Evolutionary conservation across 2,888 invertebrate species (phyloP).

Genomic region (Andrena trimmerana): DNA sequence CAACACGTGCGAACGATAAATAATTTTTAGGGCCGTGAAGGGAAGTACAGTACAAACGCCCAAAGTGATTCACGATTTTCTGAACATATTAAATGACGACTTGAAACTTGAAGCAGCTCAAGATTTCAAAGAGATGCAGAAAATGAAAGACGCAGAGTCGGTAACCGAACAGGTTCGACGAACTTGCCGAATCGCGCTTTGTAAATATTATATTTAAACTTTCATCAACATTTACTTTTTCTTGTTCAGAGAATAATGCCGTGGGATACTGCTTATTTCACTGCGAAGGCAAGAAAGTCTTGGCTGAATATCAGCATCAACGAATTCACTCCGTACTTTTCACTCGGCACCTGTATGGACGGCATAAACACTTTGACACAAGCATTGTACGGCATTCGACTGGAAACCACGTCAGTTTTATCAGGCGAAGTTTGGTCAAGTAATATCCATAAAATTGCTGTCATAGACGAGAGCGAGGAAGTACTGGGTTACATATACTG

Average conservation of each 20-base stretch:
- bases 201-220: background rate
- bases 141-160: slow-evolving; percentile 88
- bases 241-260: slow-evolving; percentile 81
- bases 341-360: slow-evolving; percentile 98
- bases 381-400: slow-evolving; percentile 92
- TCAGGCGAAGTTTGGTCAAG: slow-evolving; percentile 94
- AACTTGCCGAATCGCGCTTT: slow-evolving; percentile 17
- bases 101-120: slow-evolving; percentile 89
- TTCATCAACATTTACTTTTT: slow-evolving; percentile 10
- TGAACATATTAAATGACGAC: slow-evolving; percentile 91
- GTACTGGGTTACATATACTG: slow-evolving; percentile 97
- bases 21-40: slow-evolving; percentile 90
- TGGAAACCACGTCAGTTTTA: slow-evolving; percentile 88
- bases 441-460: slow-evolving; percentile 97
- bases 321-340: slow-evolving; percentile 94
- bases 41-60: slow-evolving; percentile 95
- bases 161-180: slow-evolving; percentile 64
- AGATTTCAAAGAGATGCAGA: slow-evolving; percentile 92
- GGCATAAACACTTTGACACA: slow-evolving; percentile 96
- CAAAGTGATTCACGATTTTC: slow-evolving; percentile 91
- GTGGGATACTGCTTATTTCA: slow-evolving; percentile 97
- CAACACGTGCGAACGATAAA: background rate
- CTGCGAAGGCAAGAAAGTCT: slow-evolving; percentile 90
- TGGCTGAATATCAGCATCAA: slow-evolving; percentile 89
- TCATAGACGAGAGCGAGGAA: slow-evolving; percentile 92